Evolutionary conservation across 2,797 vertebrate genomes (phyloP).

Genomic region (Rhabdomys pumilio): DNA sequence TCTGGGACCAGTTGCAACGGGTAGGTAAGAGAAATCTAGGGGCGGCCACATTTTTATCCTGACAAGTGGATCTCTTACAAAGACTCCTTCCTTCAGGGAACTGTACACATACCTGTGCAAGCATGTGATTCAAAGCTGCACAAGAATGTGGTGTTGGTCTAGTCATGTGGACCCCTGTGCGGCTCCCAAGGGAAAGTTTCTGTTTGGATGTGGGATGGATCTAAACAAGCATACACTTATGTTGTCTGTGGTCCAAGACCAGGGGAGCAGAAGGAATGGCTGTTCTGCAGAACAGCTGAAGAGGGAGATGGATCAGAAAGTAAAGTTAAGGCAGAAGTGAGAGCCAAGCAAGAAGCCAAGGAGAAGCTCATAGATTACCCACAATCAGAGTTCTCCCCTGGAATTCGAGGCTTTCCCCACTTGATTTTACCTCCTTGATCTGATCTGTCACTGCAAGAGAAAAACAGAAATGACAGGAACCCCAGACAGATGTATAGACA

Average conservation of each 20-base stretch:
- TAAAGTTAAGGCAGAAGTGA: not conserved
- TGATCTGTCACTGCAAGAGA: slow-evolving; percentile 69
- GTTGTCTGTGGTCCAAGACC: not conserved
- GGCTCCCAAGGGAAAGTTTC: not conserved
- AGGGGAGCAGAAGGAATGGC: not conserved
- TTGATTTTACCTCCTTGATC: slow-evolving; percentile 66
- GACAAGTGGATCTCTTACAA: not conserved
- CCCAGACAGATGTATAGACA: slow-evolving; percentile 24
- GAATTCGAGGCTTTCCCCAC: slow-evolving; percentile 45
- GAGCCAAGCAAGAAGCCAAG: not conserved
- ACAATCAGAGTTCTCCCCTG: slow-evolving; percentile 40
- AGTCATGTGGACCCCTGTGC: not conserved
- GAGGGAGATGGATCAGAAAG: too few species aligned
- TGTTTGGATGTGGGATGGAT: not conserved
- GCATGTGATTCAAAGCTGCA: not conserved
- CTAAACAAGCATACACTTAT: not conserved
- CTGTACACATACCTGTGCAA: not conserved
- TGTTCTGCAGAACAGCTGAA: not conserved
- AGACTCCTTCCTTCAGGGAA: not conserved
- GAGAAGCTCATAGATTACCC: slow-evolving; percentile 65
- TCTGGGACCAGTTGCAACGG: not conserved
- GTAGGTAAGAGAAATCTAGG: slow-evolving; percentile 14
- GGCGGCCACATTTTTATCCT: not conserved
- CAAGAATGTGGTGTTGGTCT: not conserved
- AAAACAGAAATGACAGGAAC: slow-evolving; percentile 68